Evolutionary conservation across 2,113 vertebrate species (phyloP), one percentile per base, ranked within the genome.

Genomic region (Micronisus gabar): DNA sequence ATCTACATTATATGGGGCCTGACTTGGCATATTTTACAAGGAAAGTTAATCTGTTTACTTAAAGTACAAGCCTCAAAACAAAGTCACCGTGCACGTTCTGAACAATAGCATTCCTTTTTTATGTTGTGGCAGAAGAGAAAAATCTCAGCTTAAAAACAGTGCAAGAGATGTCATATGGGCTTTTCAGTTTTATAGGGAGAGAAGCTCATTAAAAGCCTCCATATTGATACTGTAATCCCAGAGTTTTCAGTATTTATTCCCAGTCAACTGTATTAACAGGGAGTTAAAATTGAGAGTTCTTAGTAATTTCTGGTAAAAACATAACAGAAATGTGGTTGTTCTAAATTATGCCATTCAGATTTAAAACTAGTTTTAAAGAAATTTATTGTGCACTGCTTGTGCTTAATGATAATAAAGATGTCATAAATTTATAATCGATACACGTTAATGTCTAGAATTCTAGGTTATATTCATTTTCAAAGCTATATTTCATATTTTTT

Each of bases 11-110:
- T 23, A 8, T 2, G 22, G 43, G 32, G 30, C 55, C 85, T 97
- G 66, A 84, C 68, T 88, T 81, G 63, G 86, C 76, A 86, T 95
- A 94, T 90, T 95, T 97, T 94, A 94, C 62, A 84, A 80, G 43
- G 36, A 66, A 40, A 7, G 1, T 62, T 82, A 19, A 91, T 87
- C 75, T 74, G 8, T 90, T 95, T 87, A 32, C 55, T 72, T 76
- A 74, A 93, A 93, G 50, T 32, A 34, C 38, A 91, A 70, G 45
- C n/a, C 36, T 91, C 50, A 52, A 79, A 96, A 93, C 45, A 85
- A 71, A 95, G 81, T 88, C 66, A 40, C 14, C 21, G 3, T 80
- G 15, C 62, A 58, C 53, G 47, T 36, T 86, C 81, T 73, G 66
- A 88, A 70, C 55, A 30, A 32, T 32, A 94, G 7, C 15, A 15